Evolutionary conservation across 2,797 vertebrate genomes (phyloP).

Genomic region (Buceros bicornis): DNA sequence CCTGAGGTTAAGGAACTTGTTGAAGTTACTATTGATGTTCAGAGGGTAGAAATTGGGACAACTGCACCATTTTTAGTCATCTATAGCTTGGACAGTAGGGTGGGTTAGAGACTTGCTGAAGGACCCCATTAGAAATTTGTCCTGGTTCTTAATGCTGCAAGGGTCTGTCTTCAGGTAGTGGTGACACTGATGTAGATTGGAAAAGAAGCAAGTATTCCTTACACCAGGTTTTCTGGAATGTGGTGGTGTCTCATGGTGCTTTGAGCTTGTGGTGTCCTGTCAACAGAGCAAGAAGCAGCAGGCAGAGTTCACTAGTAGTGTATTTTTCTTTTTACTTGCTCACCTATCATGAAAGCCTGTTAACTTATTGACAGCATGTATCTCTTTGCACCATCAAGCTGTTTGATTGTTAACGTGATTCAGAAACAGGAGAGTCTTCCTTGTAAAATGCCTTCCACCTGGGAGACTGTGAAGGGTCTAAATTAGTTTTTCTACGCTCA

Average conservation of each 20-base stretch:
- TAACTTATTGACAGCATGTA: not conserved
- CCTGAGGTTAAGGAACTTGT: not conserved
- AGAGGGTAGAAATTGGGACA: not conserved
- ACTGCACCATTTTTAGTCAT: not conserved
- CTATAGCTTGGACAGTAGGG: not conserved
- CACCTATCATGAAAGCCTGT: not conserved
- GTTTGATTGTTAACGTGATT: not conserved
- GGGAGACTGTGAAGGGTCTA: not conserved
- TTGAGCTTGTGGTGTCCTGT: not conserved
- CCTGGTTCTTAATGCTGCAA: not conserved
- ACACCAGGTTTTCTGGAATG: not conserved
- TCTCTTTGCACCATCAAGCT: not conserved
- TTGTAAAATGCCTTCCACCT: not conserved
- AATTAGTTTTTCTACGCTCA: not conserved
- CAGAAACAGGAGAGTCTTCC: not conserved
- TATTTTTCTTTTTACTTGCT: not conserved
- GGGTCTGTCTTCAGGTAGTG: not conserved
- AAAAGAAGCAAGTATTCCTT: not conserved
- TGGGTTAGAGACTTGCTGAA: not conserved
- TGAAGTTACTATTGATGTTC: not conserved
- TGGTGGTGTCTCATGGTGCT: not conserved
- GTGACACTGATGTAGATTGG: not conserved
- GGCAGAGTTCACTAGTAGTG: not conserved
- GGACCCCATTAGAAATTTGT: not conserved
- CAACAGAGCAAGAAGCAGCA: not conserved